These are phyloP conservation scores for Samia ricini DNA, from an alignment of 1,140 invertebrate genomes.

Conservation along the genomic window DNA sequence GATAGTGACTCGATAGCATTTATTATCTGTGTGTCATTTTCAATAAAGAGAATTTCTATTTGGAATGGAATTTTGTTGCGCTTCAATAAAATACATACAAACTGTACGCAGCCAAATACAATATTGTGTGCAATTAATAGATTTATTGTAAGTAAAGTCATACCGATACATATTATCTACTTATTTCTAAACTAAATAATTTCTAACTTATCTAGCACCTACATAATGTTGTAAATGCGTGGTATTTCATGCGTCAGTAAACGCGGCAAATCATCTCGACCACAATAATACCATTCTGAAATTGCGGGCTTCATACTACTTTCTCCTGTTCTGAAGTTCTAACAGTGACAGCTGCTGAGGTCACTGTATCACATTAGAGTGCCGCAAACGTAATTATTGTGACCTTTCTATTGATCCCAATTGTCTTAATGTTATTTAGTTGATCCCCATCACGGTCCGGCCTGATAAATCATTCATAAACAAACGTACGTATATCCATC, in stretches of 20 bases:
- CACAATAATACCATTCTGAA: background rate
- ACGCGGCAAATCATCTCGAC: background rate
- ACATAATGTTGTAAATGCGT: background rate
- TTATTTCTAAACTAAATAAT: background rate
- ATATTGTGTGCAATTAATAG: too few species aligned
- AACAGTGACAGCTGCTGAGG: conserved; percentile 4
- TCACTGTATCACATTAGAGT: conserved; percentile 47
- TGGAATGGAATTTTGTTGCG: too few species aligned
- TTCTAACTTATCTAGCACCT: background rate
- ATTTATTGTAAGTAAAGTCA: too few species aligned
- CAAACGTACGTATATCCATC: background rate
- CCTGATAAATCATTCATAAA: background rate
- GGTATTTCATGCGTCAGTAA: background rate
- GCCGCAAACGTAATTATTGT: conserved; percentile 60
- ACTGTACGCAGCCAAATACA: too few species aligned
- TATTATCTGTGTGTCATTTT: too few species aligned
- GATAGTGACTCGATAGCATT: too few species aligned
- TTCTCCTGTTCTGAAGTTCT: conserved; percentile 11
- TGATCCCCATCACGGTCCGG: background rate
- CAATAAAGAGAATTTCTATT: too few species aligned
- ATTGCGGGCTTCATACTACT: conserved; percentile 8
- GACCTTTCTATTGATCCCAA: conserved; percentile 69
- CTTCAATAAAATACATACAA: too few species aligned
- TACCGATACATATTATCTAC: background rate
- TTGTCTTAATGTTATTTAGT: conserved; percentile 24